A percentile compares a stretch with the other conserved stretches of the same genome.
These are phyloP conservation scores for Enteromius trimaculatus DNA, from an alignment of 2,797 vertebrate genomes.

Conservation along the genomic window DNA sequence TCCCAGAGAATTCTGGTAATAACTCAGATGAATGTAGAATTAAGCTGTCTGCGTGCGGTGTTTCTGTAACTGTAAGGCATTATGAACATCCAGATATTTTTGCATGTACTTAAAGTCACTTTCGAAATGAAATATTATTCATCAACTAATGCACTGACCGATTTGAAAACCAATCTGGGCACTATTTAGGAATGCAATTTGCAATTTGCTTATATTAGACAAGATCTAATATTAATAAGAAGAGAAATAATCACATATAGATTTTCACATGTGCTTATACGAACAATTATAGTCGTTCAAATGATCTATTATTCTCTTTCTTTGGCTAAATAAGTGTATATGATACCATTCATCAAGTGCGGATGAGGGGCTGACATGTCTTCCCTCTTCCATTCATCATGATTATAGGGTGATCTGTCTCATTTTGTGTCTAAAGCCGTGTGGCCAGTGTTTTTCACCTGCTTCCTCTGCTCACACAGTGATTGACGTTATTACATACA, in stretches of 20 bases:
- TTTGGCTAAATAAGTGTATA: slow-evolving; percentile 80
- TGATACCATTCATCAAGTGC: slow-evolving; percentile 81
- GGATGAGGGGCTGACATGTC: slow-evolving; percentile 74
- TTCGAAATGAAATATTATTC: slow-evolving; percentile 26
- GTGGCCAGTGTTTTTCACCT: slow-evolving; percentile 50
- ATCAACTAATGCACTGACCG: slow-evolving; percentile 17
- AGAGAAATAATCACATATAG: slow-evolving; percentile 49
- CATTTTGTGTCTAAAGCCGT: slow-evolving; percentile 74
- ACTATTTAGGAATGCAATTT: slow-evolving; percentile 22
- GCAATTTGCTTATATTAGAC: slow-evolving; percentile 42
- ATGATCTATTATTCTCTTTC: slow-evolving; percentile 75
- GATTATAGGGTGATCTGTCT: slow-evolving; percentile 78
- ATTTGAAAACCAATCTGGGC: background rate
- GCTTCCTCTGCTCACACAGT: slow-evolving; percentile 42
- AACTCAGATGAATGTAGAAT: slow-evolving; percentile 29
- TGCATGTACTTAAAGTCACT: background rate
- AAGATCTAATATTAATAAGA: slow-evolving; percentile 40
- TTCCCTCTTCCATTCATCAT: slow-evolving; percentile 79
- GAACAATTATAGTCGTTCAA: slow-evolving; percentile 72
- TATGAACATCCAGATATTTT: background rate
- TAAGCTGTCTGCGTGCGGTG: slow-evolving; percentile 7
- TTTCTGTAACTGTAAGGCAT: slow-evolving; percentile 9
- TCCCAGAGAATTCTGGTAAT: slow-evolving; percentile 21
- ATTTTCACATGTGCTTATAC: slow-evolving; percentile 73
- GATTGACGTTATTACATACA: slow-evolving; percentile 52